Conservation (phyloP, 2,113 vertebrate species). For the Hippopotamus amphibius region DNA sequence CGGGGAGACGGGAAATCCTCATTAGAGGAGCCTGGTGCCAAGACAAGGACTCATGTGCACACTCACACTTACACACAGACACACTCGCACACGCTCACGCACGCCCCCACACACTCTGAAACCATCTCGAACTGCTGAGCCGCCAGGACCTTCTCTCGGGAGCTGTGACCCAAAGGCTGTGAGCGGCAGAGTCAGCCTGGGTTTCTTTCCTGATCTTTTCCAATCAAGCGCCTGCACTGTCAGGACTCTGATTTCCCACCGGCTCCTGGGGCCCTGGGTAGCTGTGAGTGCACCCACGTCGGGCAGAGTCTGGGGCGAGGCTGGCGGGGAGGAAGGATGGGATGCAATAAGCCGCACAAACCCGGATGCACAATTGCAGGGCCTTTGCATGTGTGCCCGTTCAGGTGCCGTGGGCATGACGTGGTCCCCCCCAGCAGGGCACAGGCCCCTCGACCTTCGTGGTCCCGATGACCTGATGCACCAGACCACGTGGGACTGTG, state of each 20-base stretch:
- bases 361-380: rapidly evolving
- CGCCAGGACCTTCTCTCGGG: rapidly evolving
- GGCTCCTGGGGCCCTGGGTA: not conserved
- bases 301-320: not conserved
- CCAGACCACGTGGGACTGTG: not conserved
- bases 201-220: not conserved
- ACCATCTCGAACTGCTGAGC: not conserved
- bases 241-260: not conserved
- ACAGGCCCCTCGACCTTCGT: rapidly evolving
- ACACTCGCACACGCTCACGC: not conserved
- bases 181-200: rapidly evolving
- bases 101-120: rapidly evolving
- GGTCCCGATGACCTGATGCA: rapidly evolving
- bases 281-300: not conserved
- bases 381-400: rapidly evolving
- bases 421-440: too few species aligned
- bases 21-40: not conserved
- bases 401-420: rapidly evolving
- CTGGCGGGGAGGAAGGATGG: rapidly evolving
- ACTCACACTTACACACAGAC: not conserved
- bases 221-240: too few species aligned
- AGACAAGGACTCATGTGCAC: not conserved
- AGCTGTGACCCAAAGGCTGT: not conserved
- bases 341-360: rapidly evolving
- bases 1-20: not conserved